Percentiles rank a stretch among this genome's conserved stretches.
These are phyloP conservation scores for Babylonia areolata DNA, from an alignment of 1,140 invertebrate genomes.

Conservation along the genomic window DNA sequence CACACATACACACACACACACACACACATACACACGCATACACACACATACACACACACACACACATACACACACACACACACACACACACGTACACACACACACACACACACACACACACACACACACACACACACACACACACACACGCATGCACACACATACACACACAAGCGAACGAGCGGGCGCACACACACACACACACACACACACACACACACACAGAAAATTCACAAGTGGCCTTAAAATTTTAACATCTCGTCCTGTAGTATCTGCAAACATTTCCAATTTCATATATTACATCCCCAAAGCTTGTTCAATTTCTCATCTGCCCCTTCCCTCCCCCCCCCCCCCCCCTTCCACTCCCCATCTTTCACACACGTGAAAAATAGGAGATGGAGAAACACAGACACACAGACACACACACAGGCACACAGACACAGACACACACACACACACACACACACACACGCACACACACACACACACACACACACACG, in stretches of 20 bases:
- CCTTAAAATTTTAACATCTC: too few relatives aligned
- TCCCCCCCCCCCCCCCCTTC: too few relatives aligned
- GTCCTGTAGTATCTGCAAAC: too few relatives aligned
- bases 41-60: conserved; percentile 8
- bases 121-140: background rate
- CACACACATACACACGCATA: too few relatives aligned
- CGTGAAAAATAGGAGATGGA: background rate
- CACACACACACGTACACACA: background rate
- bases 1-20: background rate
- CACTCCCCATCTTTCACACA: too few relatives aligned
- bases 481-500: conserved; percentile 21
- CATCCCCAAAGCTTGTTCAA: too few relatives aligned
- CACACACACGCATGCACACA: background rate
- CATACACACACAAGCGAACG: background rate
- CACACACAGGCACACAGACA: background rate
- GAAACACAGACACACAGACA: conserved; percentile 13
- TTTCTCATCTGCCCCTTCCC: too few relatives aligned
- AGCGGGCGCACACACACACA: background rate
- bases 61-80: background rate
- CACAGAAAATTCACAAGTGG: too few relatives aligned
- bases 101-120: conserved; percentile 4
- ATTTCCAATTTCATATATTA: too few relatives aligned
- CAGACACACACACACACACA: background rate
- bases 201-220: conserved; percentile 21
- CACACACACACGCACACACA: conserved; percentile 20